These are phyloP conservation scores for Apamea sordens DNA, from an alignment of 2,888 invertebrate species.

Conservation along the genomic window DNA sequence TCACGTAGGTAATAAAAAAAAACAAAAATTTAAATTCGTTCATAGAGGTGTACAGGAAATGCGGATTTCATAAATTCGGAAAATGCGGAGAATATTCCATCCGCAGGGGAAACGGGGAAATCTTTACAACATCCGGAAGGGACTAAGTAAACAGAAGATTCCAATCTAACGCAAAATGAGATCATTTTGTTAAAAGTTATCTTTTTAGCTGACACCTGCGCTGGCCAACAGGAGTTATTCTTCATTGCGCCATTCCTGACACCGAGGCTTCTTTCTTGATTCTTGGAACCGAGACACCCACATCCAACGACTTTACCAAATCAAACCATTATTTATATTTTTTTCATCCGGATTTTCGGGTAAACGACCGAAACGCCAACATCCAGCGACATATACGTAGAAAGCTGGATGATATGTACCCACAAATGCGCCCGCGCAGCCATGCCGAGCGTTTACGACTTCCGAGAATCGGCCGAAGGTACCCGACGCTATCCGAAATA, in stretches of 20 bases:
- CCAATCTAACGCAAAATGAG: slow-evolving; percentile 4
- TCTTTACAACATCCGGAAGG: not conserved
- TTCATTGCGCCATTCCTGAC: slow-evolving; percentile 37
- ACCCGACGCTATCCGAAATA: slow-evolving; percentile 78
- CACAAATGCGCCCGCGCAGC: slow-evolving; percentile 75
- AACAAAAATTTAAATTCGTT: not conserved
- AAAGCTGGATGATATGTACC: slow-evolving; percentile 78
- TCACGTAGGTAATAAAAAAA: not conserved
- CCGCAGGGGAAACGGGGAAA: too few relatives aligned
- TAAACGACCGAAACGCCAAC: slow-evolving; percentile 67
- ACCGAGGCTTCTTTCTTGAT: not conserved
- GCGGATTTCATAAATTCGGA: too few relatives aligned
- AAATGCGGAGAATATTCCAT: not conserved
- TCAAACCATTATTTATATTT: slow-evolving; percentile 64
- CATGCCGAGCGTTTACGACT: slow-evolving; percentile 79
- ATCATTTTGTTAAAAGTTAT: not conserved
- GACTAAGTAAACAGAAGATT: not conserved
- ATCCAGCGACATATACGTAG: slow-evolving; percentile 74
- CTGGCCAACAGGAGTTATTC: slow-evolving; percentile 16
- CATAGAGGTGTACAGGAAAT: fast-evolving
- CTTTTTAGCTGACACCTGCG: slow-evolving; percentile 21
- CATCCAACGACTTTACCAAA: slow-evolving; percentile 52
- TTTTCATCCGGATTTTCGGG: slow-evolving; percentile 58
- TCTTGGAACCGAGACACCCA: slow-evolving; percentile 58
- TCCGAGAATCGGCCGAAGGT: slow-evolving; percentile 79